Evolutionary conservation across 2,113 vertebrate species (phyloP).

Genomic region (Rhodinocichla rosea): DNA sequence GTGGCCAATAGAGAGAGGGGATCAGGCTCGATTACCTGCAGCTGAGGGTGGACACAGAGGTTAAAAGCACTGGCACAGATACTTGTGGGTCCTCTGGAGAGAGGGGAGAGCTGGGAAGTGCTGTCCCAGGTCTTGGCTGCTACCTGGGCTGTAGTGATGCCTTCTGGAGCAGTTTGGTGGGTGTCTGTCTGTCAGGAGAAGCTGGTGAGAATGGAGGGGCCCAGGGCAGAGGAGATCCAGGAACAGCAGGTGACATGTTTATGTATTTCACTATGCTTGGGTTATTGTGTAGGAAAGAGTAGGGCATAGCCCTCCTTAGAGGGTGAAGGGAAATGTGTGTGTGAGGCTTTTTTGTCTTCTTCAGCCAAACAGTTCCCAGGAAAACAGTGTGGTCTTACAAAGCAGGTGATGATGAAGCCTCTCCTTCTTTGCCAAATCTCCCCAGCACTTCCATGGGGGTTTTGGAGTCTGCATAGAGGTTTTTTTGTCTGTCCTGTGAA

Average conservation of each 20-base stretch:
- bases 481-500: background rate
- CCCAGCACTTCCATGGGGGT: fast-evolving
- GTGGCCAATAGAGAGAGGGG: background rate
- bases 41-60: background rate
- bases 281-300: background rate
- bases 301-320: background rate
- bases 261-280: background rate
- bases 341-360: background rate
- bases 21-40: background rate
- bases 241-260: background rate
- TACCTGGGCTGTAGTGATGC: background rate
- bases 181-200: background rate
- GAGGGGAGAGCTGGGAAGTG: fast-evolving
- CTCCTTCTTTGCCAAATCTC: background rate
- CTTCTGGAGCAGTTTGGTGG: background rate
- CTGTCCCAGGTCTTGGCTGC: fast-evolving
- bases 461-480: fast-evolving
- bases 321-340: background rate
- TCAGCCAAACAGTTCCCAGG: background rate
- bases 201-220: background rate
- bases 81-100: fast-evolving
- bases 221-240: background rate
- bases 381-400: background rate
- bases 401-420: background rate
- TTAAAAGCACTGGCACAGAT: background rate